Evolutionary conservation across 1,140 invertebrate species (phyloP).

Genomic region (Stegodyphus dumicola): DNA sequence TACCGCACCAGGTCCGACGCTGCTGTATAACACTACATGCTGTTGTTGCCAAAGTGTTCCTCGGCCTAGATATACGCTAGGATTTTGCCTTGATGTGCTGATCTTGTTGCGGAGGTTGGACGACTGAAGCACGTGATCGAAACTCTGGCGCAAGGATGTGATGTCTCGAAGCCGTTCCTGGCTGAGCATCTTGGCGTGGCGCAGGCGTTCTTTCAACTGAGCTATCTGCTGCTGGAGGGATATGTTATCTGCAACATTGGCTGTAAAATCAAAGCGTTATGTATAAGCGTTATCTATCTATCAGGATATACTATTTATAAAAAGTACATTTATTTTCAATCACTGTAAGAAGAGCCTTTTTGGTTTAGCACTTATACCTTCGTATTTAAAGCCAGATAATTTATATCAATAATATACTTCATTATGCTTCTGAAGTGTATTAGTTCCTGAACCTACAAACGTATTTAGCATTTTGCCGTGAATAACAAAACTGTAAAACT

Average conservation of each 20-base stretch:
- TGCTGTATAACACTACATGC: slow-evolving; percentile 62
- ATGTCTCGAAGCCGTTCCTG: slow-evolving; percentile 78
- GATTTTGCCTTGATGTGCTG: slow-evolving; percentile 21
- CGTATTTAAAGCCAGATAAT: no score
- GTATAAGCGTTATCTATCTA: no score
- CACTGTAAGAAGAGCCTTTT: no score
- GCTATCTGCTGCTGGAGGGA: slow-evolving; percentile 76
- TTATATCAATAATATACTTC: no score
- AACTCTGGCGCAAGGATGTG: slow-evolving; percentile 70
- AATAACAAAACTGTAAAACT: no score
- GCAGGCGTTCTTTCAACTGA: slow-evolving; percentile 77
- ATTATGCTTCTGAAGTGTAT: no score
- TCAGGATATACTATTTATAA: no score
- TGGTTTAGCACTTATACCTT: no score
- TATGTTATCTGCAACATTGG: slow-evolving; percentile 73
- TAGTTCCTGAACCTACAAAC: no score
- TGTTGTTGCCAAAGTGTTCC: slow-evolving; percentile 62
- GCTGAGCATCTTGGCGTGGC: slow-evolving; percentile 80
- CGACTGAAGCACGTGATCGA: slow-evolving; percentile 38
- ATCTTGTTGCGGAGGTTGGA: slow-evolving; percentile 71
- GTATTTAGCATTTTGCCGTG: no score
- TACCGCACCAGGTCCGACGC: not conserved
- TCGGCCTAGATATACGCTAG: slow-evolving; percentile 42
- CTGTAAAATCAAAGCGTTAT: not conserved
- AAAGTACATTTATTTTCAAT: no score